Percentiles rank a stretch among this genome's conserved stretches.
phyloP scores from a whole-genome alignment of 2,113 vertebrate genomes.

The Petromus typicus region DNA sequence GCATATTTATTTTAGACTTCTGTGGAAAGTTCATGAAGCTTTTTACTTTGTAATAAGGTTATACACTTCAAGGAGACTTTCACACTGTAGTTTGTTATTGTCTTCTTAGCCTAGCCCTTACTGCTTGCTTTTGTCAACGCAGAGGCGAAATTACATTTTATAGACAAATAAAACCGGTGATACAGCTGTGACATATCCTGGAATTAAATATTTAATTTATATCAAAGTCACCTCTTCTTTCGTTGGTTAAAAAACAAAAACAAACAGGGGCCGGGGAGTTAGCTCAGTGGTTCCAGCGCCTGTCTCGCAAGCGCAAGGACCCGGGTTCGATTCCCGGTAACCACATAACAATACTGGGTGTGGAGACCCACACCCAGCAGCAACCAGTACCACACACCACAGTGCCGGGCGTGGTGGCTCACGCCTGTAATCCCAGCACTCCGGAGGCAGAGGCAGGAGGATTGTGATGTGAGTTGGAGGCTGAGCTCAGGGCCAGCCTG shows the following conservation, averaged over 20 bases:
- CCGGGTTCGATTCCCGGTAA: too few species aligned
- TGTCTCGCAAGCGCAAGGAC: too few species aligned
- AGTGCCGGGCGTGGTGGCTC: too few species aligned
- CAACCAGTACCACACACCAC: too few species aligned
- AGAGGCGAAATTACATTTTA: neutral
- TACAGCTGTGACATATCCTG: neutral
- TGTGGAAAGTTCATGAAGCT: slow-evolving; percentile 30
- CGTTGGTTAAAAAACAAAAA: neutral
- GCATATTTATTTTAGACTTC: slow-evolving; percentile 33
- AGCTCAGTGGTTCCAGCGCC: too few species aligned
- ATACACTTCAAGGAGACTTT: slow-evolving; percentile 21
- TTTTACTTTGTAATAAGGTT: slow-evolving; percentile 18
- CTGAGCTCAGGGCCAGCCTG: too few species aligned
- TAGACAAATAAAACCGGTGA: slow-evolving; percentile 18
- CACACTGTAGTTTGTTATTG: neutral
- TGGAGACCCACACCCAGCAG: too few species aligned
- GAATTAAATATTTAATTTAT: neutral
- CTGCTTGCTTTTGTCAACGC: neutral
- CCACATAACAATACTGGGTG: too few species aligned
- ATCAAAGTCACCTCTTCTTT: neutral
- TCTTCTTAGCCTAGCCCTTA: neutral
- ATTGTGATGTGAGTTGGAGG: too few species aligned
- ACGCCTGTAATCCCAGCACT: too few species aligned
- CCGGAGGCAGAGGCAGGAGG: too few species aligned
- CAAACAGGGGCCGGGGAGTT: too few species aligned